Percentiles rank a stretch among this genome's conserved stretches.
Evolutionary conservation across 2,113 vertebrate species (phyloP).

Genomic region (Cryptomyrus ogoouensis): DNA sequence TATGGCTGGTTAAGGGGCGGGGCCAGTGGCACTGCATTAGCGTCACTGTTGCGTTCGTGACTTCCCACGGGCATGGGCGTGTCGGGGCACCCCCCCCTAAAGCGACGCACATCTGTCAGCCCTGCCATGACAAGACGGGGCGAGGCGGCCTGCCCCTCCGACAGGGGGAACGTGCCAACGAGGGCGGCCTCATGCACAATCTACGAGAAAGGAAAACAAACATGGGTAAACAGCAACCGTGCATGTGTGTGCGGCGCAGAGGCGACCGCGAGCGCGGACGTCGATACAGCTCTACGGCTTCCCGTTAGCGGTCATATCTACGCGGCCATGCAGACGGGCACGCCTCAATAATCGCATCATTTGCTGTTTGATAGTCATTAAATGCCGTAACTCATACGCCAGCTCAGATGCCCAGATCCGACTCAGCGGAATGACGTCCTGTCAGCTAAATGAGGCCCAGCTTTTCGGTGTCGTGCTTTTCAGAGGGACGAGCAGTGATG

Average conservation of each 20-base stretch:
- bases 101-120: conserved; percentile 60
- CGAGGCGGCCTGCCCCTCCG: background rate
- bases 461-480: background rate
- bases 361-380: background rate
- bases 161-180: background rate
- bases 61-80: conserved; percentile 35
- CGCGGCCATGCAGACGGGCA: background rate
- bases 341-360: too few relatives aligned
- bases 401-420: background rate
- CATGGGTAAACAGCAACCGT: background rate
- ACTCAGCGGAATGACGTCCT: background rate
- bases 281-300: background rate
- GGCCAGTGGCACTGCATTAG: background rate
- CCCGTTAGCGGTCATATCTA: background rate
- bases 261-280: background rate
- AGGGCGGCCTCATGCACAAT: background rate
- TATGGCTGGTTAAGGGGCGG: background rate
- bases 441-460: background rate
- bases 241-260: background rate
- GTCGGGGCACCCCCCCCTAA: conserved; percentile 69
- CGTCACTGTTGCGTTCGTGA: background rate
- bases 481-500: conserved; percentile 24
- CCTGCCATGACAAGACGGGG: conserved; percentile 73
- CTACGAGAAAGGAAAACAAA: background rate
- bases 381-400: background rate